A percentile compares a stretch with the other conserved stretches of the same genome.
Evolutionary conservation across 2,113 vertebrate genomes (phyloP).

Genomic region (Paracanthobrama guichenoti): DNA sequence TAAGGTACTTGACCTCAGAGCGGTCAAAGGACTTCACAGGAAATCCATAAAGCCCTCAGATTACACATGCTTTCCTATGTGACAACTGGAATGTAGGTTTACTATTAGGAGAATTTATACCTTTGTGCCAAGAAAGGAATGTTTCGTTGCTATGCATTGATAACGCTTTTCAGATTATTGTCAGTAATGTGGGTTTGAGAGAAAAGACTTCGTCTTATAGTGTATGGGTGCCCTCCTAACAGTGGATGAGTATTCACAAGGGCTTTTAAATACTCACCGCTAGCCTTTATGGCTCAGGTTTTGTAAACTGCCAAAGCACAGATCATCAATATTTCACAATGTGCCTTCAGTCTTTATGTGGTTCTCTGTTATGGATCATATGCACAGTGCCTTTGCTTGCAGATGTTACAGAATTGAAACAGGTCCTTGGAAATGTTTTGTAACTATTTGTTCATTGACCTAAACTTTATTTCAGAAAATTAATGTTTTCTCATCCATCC

Average conservation of each 20-base stretch:
- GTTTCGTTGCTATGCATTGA: constrained; percentile 1
- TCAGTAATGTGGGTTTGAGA: constrained; percentile 11
- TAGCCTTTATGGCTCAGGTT: background rate
- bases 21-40: constrained; percentile 33
- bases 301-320: constrained; percentile 30
- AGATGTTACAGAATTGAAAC: constrained; percentile 26
- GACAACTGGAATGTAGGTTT: constrained; percentile 81
- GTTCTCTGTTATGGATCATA: background rate
- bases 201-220: constrained; percentile 13
- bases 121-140: constrained; percentile 59
- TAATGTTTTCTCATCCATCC: background rate
- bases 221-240: background rate
- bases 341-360: constrained; percentile 42
- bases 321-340: background rate
- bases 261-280: background rate
- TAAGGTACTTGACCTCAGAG: constrained; percentile 57
- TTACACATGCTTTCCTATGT: constrained; percentile 67
- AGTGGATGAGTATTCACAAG: background rate
- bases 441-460: constrained; percentile 66
- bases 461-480: constrained; percentile 63
- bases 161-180: background rate
- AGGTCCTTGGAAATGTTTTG: constrained; percentile 59
- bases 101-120: constrained; percentile 63
- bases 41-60: constrained; percentile 28
- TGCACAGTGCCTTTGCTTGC: constrained; percentile 34